Evolutionary conservation across 2,113 vertebrate genomes (phyloP), one percentile per base, ranked within the genome.

Genomic region (Odobenus rosmarus): DNA sequence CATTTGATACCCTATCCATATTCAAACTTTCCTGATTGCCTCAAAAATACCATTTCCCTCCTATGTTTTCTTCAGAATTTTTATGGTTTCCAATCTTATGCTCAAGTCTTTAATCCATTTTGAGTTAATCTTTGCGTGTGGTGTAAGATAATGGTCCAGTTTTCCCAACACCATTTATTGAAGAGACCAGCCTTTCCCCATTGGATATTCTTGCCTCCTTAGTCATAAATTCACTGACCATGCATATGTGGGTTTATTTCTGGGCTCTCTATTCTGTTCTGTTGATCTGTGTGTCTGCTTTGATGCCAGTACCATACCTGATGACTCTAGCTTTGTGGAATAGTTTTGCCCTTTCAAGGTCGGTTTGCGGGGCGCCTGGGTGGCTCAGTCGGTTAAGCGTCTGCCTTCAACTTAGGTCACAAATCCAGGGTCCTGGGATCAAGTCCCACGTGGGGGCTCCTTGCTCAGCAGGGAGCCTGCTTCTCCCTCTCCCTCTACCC

Each of bases 181-280:
- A 59, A 33, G 39, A 77, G 39, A 61, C 39, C 19, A 1, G 12
- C 39, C 19, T 18, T n/a, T 49, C 71, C 39, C 19, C 7, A n/a
- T 26, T 49, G 87, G 7, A 18, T 49, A 18, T 7, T 61, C 87
- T 61, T 77, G 55, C 13, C 39, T 77, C 28, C 55, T 77, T 26
- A n/a, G 14, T n/a, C 18, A 4, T 28, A n/a, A n/a, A 7, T 7
- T n/a, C 62, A 61, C 10, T 7, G 71, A 62, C 39, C 39, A 18
- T 3, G 9, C 16, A 12, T 0, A 21, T 19, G 14, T 61, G 71
- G 13, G 0, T 11, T 26, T 62, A 18, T 18, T 7, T n/a, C 31
- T 7, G 21, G 31, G 55, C 15, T 61, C n/a, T 39, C 24, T 21
- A 23, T 24, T 33, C 53, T 76, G 71, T 16, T 24, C 39, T 14